A percentile compares a stretch with the other conserved stretches of the same genome.
Conservation (phyloP, 2,113 vertebrate genomes). For the Pelecanoides urinatrix region DNA sequence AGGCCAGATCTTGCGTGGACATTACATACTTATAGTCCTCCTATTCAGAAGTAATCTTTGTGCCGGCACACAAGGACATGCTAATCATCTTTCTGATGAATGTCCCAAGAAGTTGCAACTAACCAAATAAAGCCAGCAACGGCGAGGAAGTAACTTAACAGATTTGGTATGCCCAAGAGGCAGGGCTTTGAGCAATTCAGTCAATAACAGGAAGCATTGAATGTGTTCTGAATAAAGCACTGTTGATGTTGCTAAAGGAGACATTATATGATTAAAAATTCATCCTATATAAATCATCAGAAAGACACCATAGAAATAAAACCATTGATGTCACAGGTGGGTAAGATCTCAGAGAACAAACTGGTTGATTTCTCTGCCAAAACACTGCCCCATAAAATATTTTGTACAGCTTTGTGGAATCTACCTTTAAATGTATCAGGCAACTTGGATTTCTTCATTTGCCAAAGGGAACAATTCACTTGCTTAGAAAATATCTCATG, state of each 20-base stretch:
- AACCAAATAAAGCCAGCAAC: constrained; percentile 18
- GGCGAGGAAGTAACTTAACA: neutral
- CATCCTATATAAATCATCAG: neutral
- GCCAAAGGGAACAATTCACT: neutral
- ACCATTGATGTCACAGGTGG: neutral
- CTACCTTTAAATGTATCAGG: neutral
- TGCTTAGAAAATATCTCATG: neutral
- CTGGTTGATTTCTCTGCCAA: neutral
- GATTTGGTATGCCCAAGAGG: neutral
- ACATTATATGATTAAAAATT: constrained; percentile 4
- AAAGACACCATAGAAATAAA: neutral
- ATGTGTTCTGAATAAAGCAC: neutral
- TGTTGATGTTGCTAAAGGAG: neutral
- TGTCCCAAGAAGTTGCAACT: neutral
- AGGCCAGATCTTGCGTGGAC: neutral
- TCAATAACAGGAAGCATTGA: neutral
- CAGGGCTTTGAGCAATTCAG: neutral
- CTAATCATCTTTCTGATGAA: constrained; percentile 30
- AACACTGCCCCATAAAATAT: neutral
- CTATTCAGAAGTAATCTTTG: neutral
- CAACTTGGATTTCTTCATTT: neutral
- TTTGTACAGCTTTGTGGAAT: neutral
- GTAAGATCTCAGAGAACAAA: neutral
- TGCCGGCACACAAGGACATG: neutral
- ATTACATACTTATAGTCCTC: neutral